Percentiles rank a stretch among this genome's conserved stretches.
Conservation (phyloP, 2,113 vertebrate species). For the Oncorhynchus nerka region DNA sequence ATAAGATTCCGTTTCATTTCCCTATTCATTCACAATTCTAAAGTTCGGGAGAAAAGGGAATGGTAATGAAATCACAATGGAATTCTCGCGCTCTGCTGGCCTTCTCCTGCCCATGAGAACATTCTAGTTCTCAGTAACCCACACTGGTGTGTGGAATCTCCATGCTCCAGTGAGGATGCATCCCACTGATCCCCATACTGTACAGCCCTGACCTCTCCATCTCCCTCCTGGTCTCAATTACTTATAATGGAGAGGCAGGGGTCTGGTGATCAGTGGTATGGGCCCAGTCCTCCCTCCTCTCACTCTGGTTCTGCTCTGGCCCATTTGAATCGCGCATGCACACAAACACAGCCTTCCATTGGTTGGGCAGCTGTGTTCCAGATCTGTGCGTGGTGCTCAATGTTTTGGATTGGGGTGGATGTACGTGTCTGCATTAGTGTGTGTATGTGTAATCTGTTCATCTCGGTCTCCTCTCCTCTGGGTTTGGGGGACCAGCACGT, state of each 20-base stretch:
- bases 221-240: conserved; percentile 43
- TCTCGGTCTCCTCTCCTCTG: conserved; percentile 45
- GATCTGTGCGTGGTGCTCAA: conserved; percentile 62
- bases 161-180: neutral
- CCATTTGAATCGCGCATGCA: conserved; percentile 34
- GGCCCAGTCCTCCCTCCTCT: conserved; percentile 32
- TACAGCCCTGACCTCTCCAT: conserved; percentile 33
- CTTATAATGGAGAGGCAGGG: conserved; percentile 34
- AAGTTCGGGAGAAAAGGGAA: no score
- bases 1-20: no score
- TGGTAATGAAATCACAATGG: no score
- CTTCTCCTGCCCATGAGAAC: no score
- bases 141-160: no score
- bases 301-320: conserved; percentile 37
- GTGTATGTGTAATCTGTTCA: conserved; percentile 57
- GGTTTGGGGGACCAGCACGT: conserved; percentile 50
- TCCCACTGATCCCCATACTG: conserved; percentile 39
- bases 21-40: no score
- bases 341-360: conserved; percentile 27
- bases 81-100: no score
- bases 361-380: conserved; percentile 59
- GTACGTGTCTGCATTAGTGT: conserved; percentile 38
- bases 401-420: conserved; percentile 66
- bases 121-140: no score
- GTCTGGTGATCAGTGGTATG: conserved; percentile 21